Percentiles rank a stretch among this genome's conserved stretches.
phyloP scores from a whole-genome alignment of 2,888 invertebrate species.

The Mellilla xanthometata region DNA sequence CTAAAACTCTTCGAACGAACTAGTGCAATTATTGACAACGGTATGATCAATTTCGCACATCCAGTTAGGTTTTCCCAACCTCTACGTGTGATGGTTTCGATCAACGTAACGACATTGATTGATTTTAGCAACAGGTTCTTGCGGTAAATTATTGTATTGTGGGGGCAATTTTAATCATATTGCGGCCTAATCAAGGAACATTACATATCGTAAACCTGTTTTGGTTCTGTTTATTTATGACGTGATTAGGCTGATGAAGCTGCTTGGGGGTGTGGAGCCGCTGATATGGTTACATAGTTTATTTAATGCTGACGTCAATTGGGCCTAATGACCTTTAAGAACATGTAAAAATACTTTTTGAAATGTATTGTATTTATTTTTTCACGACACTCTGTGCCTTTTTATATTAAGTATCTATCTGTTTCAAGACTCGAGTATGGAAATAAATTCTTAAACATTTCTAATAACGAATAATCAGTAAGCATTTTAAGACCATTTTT shows the following conservation, averaged over 20 bases:
- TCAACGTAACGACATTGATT: conserved; percentile 2
- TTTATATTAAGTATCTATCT: no score
- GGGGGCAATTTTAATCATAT: conserved; percentile 2
- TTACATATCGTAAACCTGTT: conserved; percentile 10
- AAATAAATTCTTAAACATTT: no score
- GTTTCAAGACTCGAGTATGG: no score
- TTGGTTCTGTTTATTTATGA: conserved; percentile 9
- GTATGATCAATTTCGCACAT: not conserved
- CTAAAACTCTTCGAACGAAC: no score
- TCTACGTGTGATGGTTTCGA: conserved; percentile 2
- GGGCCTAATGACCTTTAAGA: conserved; percentile 1
- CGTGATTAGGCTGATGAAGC: conserved; percentile 2
- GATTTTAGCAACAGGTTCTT: conserved; percentile 1
- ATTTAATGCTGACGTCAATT: not conserved
- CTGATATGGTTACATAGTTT: not conserved
- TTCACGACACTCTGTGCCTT: no score
- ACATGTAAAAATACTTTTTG: no score
- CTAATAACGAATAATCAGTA: no score
- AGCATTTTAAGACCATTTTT: no score
- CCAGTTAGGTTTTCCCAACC: conserved; percentile 9
- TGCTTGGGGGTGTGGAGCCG: conserved; percentile 5
- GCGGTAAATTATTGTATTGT: not conserved
- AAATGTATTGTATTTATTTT: no score
- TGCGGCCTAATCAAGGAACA: conserved; percentile 9
- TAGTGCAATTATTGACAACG: not conserved